phyloP scores from a whole-genome alignment of 2,113 vertebrate species.

The Thamnaconus septentrionalis region DNA sequence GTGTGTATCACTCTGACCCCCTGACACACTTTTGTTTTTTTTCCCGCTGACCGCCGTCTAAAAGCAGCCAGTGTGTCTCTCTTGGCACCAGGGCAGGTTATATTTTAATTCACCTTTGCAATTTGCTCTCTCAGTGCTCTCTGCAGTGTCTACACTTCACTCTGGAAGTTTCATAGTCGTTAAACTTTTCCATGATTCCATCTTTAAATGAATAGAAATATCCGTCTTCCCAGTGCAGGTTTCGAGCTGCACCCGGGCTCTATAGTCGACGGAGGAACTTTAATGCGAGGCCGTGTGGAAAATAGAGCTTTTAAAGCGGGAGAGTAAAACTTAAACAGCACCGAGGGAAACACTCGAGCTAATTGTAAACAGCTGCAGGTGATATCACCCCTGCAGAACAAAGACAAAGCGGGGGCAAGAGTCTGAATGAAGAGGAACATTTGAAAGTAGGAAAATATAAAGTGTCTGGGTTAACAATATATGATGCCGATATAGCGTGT shows the following conservation, averaged over 20 bases:
- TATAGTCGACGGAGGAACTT: constrained; percentile 17
- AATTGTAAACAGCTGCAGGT: constrained; percentile 68
- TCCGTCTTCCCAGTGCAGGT: constrained; percentile 3
- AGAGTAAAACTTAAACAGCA: constrained; percentile 47
- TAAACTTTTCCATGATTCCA: background rate
- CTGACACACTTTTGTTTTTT: too few species aligned
- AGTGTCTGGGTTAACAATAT: constrained; percentile 38
- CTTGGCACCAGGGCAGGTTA: constrained; percentile 25
- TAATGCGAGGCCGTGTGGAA: constrained; percentile 48
- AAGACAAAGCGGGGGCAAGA: constrained; percentile 18
- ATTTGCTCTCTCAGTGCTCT: background rate
- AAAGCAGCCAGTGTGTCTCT: constrained; percentile 13
- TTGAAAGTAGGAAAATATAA: constrained; percentile 25
- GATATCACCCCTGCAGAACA: constrained; percentile 55
- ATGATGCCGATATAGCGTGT: constrained; percentile 32
- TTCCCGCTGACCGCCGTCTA: background rate
- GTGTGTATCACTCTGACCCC: constrained; percentile 18
- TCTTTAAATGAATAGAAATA: background rate
- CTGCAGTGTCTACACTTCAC: background rate
- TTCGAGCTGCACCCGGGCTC: constrained; percentile 1
- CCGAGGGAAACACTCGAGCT: constrained; percentile 43
- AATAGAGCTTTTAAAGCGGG: constrained; percentile 44
- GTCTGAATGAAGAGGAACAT: constrained; percentile 31
- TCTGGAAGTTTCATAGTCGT: too few species aligned
- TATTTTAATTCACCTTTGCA: constrained; percentile 9